Conservation (phyloP, 2,888 invertebrate species). For the Lasioglossum villosulum region DNA sequence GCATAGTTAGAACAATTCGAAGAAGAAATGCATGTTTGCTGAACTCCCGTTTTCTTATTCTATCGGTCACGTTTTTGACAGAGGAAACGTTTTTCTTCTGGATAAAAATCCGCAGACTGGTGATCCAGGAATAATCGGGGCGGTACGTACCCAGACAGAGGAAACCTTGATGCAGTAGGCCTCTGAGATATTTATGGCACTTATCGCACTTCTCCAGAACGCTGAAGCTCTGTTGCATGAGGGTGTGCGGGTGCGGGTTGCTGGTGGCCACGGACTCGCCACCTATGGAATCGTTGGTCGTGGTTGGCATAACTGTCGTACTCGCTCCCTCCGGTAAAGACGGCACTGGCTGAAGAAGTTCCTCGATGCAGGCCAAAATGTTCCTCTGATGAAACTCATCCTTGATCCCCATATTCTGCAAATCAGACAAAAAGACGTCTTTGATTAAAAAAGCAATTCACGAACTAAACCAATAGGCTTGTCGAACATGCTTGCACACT, state of each 20-base stretch:
- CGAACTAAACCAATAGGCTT: background rate
- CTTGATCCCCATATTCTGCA: conserved; percentile 90
- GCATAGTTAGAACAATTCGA: too few relatives aligned
- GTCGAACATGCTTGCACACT: too few relatives aligned
- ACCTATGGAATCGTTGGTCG: conserved; percentile 26
- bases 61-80: background rate
- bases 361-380: conserved; percentile 89
- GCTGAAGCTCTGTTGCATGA: conserved; percentile 89
- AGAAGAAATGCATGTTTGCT: background rate
- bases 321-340: conserved; percentile 59
- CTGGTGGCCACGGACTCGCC: conserved; percentile 62
- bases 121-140: background rate
- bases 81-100: background rate
- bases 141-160: conserved; percentile 87
- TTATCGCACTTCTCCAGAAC: conserved; percentile 89
- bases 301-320: conserved; percentile 27
- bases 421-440: conserved; percentile 68
- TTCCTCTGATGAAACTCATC: conserved; percentile 90
- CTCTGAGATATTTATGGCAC: conserved; percentile 90
- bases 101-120: background rate
- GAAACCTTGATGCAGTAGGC: conserved; percentile 89
- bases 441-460: background rate
- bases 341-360: conserved; percentile 84
- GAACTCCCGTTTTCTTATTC: background rate
- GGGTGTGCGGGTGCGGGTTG: conserved; percentile 84